Conservation (phyloP, 2,113 vertebrate genomes). For the Scomber japonicus region DNA sequence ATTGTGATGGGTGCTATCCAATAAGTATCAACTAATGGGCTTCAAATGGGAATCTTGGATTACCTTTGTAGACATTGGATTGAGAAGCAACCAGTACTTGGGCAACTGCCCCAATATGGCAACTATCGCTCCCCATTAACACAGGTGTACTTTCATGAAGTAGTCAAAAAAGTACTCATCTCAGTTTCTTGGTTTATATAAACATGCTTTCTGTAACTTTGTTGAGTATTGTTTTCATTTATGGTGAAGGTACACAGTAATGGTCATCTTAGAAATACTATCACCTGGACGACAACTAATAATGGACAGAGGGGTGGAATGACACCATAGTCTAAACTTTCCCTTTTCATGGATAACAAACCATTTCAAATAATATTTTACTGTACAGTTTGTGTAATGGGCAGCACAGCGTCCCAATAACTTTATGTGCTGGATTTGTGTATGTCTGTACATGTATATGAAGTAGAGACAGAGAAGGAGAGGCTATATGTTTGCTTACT, state of each 20-base stretch:
- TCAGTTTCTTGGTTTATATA: conserved; percentile 42
- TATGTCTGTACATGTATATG: conserved; percentile 41
- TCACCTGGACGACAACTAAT: conserved; percentile 14
- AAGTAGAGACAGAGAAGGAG: conserved; percentile 39
- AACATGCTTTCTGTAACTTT: conserved; percentile 71
- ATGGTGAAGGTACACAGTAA: conserved; percentile 50
- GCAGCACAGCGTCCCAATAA: conserved; percentile 50
- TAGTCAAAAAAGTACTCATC: conserved; percentile 36
- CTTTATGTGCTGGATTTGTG: conserved; percentile 35
- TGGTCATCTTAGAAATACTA: conserved; percentile 22
- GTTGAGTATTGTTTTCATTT: conserved; percentile 32
- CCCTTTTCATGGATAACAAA: conserved; percentile 43
- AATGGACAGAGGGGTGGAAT: conserved; percentile 6
- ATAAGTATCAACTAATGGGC: conserved; percentile 7
- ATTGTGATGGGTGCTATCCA: conserved; percentile 9
- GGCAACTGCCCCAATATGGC: conserved; percentile 13
- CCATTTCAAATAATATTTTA: conserved; percentile 33
- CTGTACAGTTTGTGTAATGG: conserved; percentile 58
- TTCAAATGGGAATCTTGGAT: conserved; percentile 23
- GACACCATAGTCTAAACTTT: conserved; percentile 18
- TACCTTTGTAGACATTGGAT: conserved; percentile 30
- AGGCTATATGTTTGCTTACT: conserved; percentile 46
- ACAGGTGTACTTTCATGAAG: conserved; percentile 15
- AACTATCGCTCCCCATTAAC: not conserved
- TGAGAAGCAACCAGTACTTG: conserved; percentile 33